These are phyloP conservation scores for Belonocnema kinseyi DNA, from an alignment of 1,140 invertebrate species.

Conservation along the genomic window DNA sequence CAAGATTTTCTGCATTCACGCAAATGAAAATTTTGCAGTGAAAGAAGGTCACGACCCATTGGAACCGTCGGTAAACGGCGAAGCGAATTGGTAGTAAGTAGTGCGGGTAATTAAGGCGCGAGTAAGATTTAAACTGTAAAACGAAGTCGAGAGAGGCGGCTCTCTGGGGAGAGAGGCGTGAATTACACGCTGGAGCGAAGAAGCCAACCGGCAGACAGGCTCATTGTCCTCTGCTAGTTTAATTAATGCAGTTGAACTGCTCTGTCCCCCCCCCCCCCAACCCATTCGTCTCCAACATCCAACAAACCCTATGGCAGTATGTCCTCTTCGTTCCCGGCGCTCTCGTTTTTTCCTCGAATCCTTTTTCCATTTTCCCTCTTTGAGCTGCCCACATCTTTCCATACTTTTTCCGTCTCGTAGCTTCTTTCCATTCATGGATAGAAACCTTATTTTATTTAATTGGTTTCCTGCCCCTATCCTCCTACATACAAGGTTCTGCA, in stretches of 20 bases:
- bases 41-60: background rate
- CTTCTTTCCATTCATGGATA: too few species aligned
- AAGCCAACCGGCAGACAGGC: conserved; percentile 63
- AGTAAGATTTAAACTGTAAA: conserved; percentile 61
- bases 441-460: too few species aligned
- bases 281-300: background rate
- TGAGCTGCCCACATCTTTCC: too few species aligned
- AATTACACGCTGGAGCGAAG: conserved; percentile 62
- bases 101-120: conserved; percentile 54
- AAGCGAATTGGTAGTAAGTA: conserved; percentile 1
- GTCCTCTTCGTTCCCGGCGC: too few species aligned
- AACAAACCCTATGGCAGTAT: background rate
- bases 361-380: too few species aligned
- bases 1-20: too few species aligned
- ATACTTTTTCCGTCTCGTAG: too few species aligned
- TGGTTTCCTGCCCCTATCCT: too few species aligned
- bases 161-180: conserved; percentile 55
- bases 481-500: too few species aligned
- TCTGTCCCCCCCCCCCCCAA: conserved; percentile 38
- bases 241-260: conserved; percentile 70
- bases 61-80: background rate
- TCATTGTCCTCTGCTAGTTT: conserved; percentile 71
- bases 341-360: too few species aligned
- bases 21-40: background rate
- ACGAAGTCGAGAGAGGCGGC: conserved; percentile 55